Evolutionary conservation across 2,888 invertebrate genomes (phyloP).

Genomic region (Hecatera dysodea): DNA sequence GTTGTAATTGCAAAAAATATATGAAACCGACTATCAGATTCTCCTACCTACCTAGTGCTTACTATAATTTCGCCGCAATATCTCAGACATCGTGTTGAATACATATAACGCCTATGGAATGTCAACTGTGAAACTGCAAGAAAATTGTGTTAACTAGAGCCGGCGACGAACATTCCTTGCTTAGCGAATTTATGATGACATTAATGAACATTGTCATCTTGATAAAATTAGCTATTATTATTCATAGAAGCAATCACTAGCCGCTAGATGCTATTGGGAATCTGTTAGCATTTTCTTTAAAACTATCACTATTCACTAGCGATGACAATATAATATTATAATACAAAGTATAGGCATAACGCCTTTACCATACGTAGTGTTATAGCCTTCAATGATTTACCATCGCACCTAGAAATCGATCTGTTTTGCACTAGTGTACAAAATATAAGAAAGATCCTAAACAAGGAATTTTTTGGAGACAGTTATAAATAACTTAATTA

Average conservation of each 20-base stretch:
- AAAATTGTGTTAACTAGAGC: slow-evolving; percentile 39
- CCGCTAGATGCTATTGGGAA: neutral
- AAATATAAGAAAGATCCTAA: no score
- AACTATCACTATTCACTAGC: neutral
- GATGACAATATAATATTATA: slow-evolving; percentile 4
- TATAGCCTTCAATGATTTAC: no score
- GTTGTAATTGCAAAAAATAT: no score
- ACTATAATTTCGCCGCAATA: slow-evolving; percentile 18
- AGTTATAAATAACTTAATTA: no score
- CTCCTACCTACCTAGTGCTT: neutral
- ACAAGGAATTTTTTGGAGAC: no score
- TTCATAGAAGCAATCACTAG: slow-evolving; percentile 28
- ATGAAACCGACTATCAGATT: neutral
- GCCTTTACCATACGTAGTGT: no score
- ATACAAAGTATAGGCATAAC: no score
- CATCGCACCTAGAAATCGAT: no score
- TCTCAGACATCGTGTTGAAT: slow-evolving; percentile 23
- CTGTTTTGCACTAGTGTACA: no score
- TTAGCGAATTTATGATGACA: slow-evolving; percentile 55
- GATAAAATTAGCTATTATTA: slow-evolving; percentile 31
- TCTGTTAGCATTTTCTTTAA: neutral
- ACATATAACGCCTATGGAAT: slow-evolving; percentile 32
- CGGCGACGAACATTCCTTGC: slow-evolving; percentile 37
- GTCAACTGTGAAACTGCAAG: slow-evolving; percentile 47
- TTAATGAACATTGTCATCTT: slow-evolving; percentile 46